Conservation (phyloP, 2,888 invertebrate species). For the Chalcosyrphus nemorum region DNA sequence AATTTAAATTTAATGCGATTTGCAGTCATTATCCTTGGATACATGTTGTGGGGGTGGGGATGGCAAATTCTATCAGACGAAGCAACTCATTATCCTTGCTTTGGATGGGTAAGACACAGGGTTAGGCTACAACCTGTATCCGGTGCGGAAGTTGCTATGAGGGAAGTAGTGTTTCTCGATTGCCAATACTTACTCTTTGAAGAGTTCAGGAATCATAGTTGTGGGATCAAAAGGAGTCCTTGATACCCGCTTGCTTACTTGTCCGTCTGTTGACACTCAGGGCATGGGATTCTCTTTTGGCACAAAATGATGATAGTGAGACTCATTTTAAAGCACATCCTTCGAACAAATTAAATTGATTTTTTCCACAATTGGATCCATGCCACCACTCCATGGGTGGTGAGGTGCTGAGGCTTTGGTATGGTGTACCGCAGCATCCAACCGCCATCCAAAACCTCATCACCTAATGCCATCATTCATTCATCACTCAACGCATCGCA, state of each 20-base stretch:
- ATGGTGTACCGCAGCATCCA: not conserved
- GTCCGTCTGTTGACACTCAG: too few species aligned
- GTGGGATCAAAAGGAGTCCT: too few species aligned
- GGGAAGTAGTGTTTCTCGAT: too few species aligned
- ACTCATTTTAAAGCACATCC: too few species aligned
- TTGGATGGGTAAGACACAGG: not conserved
- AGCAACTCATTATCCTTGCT: not conserved
- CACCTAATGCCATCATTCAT: conserved; percentile 51
- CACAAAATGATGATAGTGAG: too few species aligned
- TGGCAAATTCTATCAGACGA: not conserved
- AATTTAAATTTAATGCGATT: conserved; percentile 40
- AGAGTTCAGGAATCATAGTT: too few species aligned
- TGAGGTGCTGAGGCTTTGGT: not conserved
- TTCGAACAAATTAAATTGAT: conserved; percentile 1
- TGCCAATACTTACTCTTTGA: too few species aligned
- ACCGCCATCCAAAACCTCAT: conserved; percentile 2
- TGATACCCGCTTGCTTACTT: too few species aligned
- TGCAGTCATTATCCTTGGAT: conserved; percentile 10
- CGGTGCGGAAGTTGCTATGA: too few species aligned
- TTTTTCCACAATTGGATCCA: too few species aligned
- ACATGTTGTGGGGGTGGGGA: not conserved
- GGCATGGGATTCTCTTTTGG: too few species aligned
- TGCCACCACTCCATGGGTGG: not conserved
- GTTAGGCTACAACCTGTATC: too few species aligned
- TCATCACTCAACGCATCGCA: conserved; percentile 10